A percentile compares a stretch with the other conserved stretches of the same genome.
These are phyloP conservation scores for Sardinella longiceps DNA, from an alignment of 2,797 vertebrate genomes.

Conservation along the genomic window DNA sequence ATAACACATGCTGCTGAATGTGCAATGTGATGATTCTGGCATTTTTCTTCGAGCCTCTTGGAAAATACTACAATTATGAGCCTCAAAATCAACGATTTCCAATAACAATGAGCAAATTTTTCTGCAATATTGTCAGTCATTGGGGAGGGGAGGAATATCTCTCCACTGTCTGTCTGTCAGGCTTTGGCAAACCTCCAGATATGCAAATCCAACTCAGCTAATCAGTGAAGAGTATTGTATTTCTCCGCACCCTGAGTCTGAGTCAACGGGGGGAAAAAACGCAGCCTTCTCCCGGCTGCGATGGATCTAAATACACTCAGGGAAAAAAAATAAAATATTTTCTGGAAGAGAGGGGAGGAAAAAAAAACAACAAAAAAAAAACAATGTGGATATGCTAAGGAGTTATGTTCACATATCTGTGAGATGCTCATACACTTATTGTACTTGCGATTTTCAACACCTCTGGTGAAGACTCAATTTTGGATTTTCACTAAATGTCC, in stretches of 20 bases:
- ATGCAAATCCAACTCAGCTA: slow-evolving; percentile 49
- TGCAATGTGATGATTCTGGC: neutral
- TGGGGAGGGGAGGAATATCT: slow-evolving; percentile 12
- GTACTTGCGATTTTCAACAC: neutral
- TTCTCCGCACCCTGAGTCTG: slow-evolving; percentile 9
- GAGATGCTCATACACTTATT: neutral
- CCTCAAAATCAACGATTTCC: neutral
- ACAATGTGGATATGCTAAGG: neutral
- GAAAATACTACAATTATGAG: slow-evolving; percentile 1
- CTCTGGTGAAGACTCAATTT: neutral
- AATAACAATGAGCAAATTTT: slow-evolving; percentile 26
- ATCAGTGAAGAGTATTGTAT: slow-evolving; percentile 41
- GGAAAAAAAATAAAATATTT: no score
- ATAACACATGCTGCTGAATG: neutral
- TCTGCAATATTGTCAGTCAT: slow-evolving; percentile 46
- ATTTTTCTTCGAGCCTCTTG: neutral
- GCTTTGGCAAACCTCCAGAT: slow-evolving; percentile 49
- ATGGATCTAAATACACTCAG: neutral
- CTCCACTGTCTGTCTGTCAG: slow-evolving; percentile 37
- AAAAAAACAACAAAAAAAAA: neutral
- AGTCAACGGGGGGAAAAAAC: neutral
- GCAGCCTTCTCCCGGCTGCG: neutral
- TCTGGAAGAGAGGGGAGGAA: neutral
- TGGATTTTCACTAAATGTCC: neutral
- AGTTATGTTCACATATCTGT: neutral